Percentiles rank a stretch among this genome's conserved stretches.
These are phyloP conservation scores for Pteruthius melanotis DNA, from an alignment of 2,113 vertebrate genomes.

Conservation along the genomic window DNA sequence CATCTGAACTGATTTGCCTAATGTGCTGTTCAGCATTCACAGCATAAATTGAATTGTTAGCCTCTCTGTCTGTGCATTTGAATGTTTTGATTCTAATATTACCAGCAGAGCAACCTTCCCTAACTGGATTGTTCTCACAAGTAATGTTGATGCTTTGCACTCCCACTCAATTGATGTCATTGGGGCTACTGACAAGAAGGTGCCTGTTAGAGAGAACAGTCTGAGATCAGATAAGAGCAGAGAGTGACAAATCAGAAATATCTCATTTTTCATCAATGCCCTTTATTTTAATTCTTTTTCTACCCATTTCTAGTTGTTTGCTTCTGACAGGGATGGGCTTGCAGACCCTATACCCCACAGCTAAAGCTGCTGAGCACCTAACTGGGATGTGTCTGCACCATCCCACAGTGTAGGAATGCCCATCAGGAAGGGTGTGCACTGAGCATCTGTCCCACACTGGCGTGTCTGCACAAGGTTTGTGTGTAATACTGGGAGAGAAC, in stretches of 20 bases:
- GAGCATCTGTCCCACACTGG: rapidly evolving
- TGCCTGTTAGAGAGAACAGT: slow-evolving; percentile 1
- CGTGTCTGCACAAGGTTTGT: not conserved
- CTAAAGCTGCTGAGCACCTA: not conserved
- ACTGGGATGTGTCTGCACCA: not conserved
- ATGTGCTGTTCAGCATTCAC: slow-evolving; percentile 43
- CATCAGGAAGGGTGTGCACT: not conserved
- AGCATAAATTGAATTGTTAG: slow-evolving; percentile 42
- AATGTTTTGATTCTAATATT: slow-evolving; percentile 53
- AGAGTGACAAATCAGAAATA: not conserved
- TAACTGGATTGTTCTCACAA: slow-evolving; percentile 41
- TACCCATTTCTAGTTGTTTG: not conserved
- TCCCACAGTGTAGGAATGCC: not conserved
- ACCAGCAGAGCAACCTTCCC: slow-evolving; percentile 33
- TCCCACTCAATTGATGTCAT: slow-evolving; percentile 48
- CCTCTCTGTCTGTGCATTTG: slow-evolving; percentile 43
- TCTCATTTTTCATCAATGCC: not conserved
- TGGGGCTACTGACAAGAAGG: slow-evolving; percentile 40
- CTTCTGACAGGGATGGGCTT: not conserved
- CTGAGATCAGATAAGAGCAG: not conserved
- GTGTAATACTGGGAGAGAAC: not conserved
- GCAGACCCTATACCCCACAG: not conserved
- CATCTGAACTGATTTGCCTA: slow-evolving; percentile 50
- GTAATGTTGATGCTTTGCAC: slow-evolving; percentile 27
- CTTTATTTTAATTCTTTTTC: not conserved